Base-by-base conservation (phyloP, 2,888 invertebrate species). In the Mythimna ferrago region DNA sequence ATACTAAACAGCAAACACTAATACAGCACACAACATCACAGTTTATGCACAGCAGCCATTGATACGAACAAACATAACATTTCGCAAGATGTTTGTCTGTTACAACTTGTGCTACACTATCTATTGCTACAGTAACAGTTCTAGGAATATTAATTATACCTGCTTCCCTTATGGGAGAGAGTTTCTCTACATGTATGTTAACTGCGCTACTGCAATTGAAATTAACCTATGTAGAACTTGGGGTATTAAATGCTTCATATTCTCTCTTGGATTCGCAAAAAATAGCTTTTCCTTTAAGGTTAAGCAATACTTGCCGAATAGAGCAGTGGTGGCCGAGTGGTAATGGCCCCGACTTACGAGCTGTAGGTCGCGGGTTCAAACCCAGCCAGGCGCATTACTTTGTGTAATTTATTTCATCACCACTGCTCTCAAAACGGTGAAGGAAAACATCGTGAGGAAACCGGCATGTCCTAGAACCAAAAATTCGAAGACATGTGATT, bases 31-130 rank as follows among this genome's bases (percentile, higher is more conserved):
- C 75, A 57, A 67, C 69, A 67, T 58, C 65, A 62, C 32, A 67
- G 68, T 57, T 64, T 56, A 51, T 44, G 60, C 41, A n/a, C 35
- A 38, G 51, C 62, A 51, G 61, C 48, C 48, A 84, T 76, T 81
- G 68, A 81, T 83, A 53, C 21, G 19, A 64, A 65, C 77, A 70
- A 80, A 80, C 76, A 84, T 65, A 75, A 84, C 66, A 81, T 76
- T 69, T 65, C 64, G 54, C 81, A 84, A 69, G 76, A 79, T 75
- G 76, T 68, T 68, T 79, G 80, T 80, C 41, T 66, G 56, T 81
- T 62, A 60, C 65, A 81, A 80, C 67, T 76, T 57, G 53, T 41
- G 58, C 58, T 53, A 56, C 57, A 78, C 54, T 57, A 66, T 58
- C 81, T 48, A 57, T 44, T 63, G 63, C 65, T 53, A 41, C 81